Percentiles rank a stretch among this genome's conserved stretches.
These are phyloP conservation scores for Orgyia antiqua DNA, from an alignment of 2,888 invertebrate genomes.

Conservation along the genomic window DNA sequence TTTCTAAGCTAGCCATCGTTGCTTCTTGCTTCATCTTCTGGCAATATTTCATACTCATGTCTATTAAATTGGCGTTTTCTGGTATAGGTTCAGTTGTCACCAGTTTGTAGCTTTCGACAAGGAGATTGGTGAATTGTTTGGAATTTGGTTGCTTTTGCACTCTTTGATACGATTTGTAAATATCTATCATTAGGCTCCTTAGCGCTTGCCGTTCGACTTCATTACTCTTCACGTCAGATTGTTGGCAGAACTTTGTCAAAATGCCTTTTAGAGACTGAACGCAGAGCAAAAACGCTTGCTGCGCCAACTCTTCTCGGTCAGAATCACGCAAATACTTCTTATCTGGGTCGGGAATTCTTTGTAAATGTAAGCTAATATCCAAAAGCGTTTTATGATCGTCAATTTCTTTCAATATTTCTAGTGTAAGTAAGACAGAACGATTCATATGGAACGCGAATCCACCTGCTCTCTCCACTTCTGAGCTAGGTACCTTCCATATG, in stretches of 20 bases:
- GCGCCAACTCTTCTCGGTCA: slow-evolving; percentile 88
- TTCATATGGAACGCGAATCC: slow-evolving; percentile 95
- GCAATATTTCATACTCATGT: slow-evolving; percentile 84
- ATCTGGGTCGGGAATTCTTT: slow-evolving; percentile 89
- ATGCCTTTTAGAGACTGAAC: slow-evolving; percentile 83
- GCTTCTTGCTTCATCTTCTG: slow-evolving; percentile 80
- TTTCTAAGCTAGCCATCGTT: slow-evolving; percentile 54
- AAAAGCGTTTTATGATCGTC: slow-evolving; percentile 89
- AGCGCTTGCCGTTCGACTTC: slow-evolving; percentile 68
- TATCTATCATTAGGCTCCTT: slow-evolving; percentile 73
- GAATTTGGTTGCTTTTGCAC: slow-evolving; percentile 79
- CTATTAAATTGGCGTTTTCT: slow-evolving; percentile 81
- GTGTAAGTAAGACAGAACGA: slow-evolving; percentile 87
- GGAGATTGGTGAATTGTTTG: slow-evolving; percentile 80
- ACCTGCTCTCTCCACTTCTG: slow-evolving; percentile 94
- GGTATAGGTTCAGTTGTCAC: slow-evolving; percentile 79
- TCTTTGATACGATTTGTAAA: slow-evolving; percentile 83
- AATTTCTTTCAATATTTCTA: slow-evolving; percentile 88
- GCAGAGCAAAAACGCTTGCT: slow-evolving; percentile 86
- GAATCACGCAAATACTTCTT: slow-evolving; percentile 93
- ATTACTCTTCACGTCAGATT: slow-evolving; percentile 63
- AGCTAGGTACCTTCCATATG: slow-evolving; percentile 93
- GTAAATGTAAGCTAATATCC: slow-evolving; percentile 87
- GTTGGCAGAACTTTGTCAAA: slow-evolving; percentile 73
- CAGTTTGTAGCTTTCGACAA: slow-evolving; percentile 84